Conservation (phyloP, 2,113 vertebrate species). For the Apaloderma vittatum region DNA sequence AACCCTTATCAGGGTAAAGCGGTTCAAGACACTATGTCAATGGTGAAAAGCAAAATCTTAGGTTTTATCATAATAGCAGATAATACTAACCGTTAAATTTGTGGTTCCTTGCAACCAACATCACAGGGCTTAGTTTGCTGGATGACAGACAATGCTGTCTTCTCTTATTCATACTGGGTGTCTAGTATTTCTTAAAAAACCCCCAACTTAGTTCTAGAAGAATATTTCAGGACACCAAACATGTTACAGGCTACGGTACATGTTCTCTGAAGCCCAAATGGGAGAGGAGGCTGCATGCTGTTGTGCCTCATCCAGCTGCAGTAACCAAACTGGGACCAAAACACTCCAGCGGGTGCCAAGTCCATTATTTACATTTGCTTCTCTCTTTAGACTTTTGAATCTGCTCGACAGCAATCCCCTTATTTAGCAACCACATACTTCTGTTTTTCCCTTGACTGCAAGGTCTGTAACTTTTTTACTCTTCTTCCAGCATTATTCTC, state of each 20-base stretch:
- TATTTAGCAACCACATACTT: not conserved
- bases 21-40: no score
- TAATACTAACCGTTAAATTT: not conserved
- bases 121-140: not conserved
- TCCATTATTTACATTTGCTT: not conserved
- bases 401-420: not conserved
- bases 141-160: not conserved
- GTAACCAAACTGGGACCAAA: not conserved
- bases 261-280: not conserved
- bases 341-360: not conserved
- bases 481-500: not conserved
- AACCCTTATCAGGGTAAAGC: no score
- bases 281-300: not conserved
- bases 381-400: conserved; percentile 4
- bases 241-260: fast-evolving
- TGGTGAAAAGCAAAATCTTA: not conserved
- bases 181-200: not conserved
- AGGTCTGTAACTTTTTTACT: not conserved
- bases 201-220: not conserved
- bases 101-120: not conserved
- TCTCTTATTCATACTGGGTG: not conserved
- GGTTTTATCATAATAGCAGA: not conserved
- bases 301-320: not conserved
- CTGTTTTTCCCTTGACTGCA: not conserved
- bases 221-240: not conserved